Conservation (phyloP, 1,140 invertebrate species). For the Drosophila sucinea region DNA sequence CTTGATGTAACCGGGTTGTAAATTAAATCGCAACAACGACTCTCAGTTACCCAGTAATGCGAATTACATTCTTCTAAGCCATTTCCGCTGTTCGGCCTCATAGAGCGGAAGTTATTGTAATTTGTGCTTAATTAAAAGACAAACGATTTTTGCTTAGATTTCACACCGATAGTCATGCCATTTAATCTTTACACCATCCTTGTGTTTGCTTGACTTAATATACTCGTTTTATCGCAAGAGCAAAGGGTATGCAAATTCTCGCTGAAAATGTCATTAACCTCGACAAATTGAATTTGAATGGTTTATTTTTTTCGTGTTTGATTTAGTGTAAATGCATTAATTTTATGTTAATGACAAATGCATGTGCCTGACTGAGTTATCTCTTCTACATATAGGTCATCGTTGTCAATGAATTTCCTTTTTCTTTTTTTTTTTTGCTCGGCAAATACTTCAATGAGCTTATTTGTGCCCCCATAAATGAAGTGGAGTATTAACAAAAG, state of each 20-base stretch:
- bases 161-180: too few species aligned
- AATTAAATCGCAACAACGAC: slow-evolving; percentile 22
- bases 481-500: slow-evolving; percentile 31
- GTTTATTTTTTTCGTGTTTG: slow-evolving; percentile 3
- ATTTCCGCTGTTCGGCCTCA: background rate
- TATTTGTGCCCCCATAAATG: slow-evolving; percentile 17
- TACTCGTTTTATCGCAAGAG: background rate
- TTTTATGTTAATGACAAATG: slow-evolving; percentile 39
- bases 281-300: slow-evolving; percentile 36
- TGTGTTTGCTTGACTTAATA: background rate
- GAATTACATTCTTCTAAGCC: background rate
- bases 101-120: background rate
- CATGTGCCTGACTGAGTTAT: slow-evolving; percentile 47
- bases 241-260: slow-evolving; percentile 19
- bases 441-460: slow-evolving; percentile 33
- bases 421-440: background rate
- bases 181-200: too few species aligned
- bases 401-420: slow-evolving; percentile 15
- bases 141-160: too few species aligned
- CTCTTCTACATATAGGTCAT: slow-evolving; percentile 45
- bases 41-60: background rate
- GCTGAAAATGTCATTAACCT: slow-evolving; percentile 66
- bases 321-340: slow-evolving; percentile 51
- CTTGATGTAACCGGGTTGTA: background rate
- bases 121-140: background rate